A percentile compares a stretch with the other conserved stretches of the same genome.
Evolutionary conservation across 2,888 invertebrate species (phyloP).

Genomic region (Ferrisia virgata): DNA sequence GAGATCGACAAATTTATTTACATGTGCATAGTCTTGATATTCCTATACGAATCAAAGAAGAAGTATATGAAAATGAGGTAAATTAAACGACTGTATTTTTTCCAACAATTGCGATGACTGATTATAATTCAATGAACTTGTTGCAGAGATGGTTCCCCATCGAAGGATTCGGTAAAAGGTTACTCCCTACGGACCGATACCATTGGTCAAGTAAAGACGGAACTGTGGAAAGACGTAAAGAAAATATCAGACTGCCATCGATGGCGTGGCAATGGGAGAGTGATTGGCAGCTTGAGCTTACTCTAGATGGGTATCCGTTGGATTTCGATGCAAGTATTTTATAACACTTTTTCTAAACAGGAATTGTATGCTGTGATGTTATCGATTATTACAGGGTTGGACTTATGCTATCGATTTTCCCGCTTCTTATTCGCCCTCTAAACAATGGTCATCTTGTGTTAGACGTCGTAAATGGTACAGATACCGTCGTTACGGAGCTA

Average conservation of each 20-base stretch:
- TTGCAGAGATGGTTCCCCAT: conserved; percentile 79
- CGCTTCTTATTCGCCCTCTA: conserved; percentile 72
- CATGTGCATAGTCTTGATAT: conserved; percentile 86
- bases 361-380: neutral
- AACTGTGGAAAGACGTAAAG: conserved; percentile 70
- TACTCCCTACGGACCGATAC: conserved; percentile 84
- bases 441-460: conserved; percentile 88
- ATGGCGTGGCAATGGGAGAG: conserved; percentile 98
- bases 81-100: conserved; percentile 19
- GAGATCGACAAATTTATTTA: conserved; percentile 87
- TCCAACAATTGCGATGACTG: neutral
- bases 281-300: conserved; percentile 83
- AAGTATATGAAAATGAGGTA: conserved; percentile 87
- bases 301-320: conserved; percentile 79
- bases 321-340: conserved; percentile 69
- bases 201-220: conserved; percentile 85
- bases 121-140: neutral
- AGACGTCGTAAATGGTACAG: conserved; percentile 85
- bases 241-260: conserved; percentile 80
- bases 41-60: conserved; percentile 84
- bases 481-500: conserved; percentile 79
- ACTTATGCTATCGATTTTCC: conserved; percentile 91
- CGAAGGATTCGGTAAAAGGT: conserved; percentile 77
- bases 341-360: neutral
- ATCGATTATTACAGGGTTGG: conserved; percentile 64